Evolutionary conservation across 2,888 invertebrate species (phyloP).

Genomic region (Crossocerus cetratus): DNA sequence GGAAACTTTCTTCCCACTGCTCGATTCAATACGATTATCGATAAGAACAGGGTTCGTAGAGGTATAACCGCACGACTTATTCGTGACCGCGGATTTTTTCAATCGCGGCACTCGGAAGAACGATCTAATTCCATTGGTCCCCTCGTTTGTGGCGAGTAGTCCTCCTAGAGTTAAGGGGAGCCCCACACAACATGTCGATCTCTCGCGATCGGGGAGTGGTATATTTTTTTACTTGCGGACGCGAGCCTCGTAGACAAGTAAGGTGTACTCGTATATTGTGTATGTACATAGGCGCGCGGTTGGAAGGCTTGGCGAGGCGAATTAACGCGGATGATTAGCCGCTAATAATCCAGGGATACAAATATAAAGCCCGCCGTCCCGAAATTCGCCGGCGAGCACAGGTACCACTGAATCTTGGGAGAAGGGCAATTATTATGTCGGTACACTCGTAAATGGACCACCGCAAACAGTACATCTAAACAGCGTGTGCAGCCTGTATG

Average conservation of each 20-base stretch:
- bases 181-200: not conserved
- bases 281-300: too few relatives aligned
- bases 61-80: not conserved
- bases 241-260: not conserved
- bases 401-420: too few relatives aligned
- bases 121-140: not conserved
- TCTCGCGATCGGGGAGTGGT: not conserved
- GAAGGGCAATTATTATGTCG: too few relatives aligned
- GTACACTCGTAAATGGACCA: too few relatives aligned
- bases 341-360: too few relatives aligned
- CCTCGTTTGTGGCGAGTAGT: not conserved
- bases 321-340: too few relatives aligned
- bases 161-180: not conserved
- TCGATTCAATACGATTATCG: not conserved
- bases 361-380: too few relatives aligned
- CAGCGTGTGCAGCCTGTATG: too few relatives aligned
- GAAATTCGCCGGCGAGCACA: too few relatives aligned
- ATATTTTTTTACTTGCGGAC: constrained; percentile 1
- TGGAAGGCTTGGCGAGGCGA: too few relatives aligned
- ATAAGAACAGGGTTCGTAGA: not conserved
- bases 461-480: too few relatives aligned
- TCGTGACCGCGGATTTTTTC: not conserved
- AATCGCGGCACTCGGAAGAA: not conserved
- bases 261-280: too few relatives aligned
- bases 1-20: not conserved